These are phyloP conservation scores for Sebastolobus alascanus DNA, from an alignment of 2,797 vertebrate genomes.

Conservation along the genomic window DNA sequence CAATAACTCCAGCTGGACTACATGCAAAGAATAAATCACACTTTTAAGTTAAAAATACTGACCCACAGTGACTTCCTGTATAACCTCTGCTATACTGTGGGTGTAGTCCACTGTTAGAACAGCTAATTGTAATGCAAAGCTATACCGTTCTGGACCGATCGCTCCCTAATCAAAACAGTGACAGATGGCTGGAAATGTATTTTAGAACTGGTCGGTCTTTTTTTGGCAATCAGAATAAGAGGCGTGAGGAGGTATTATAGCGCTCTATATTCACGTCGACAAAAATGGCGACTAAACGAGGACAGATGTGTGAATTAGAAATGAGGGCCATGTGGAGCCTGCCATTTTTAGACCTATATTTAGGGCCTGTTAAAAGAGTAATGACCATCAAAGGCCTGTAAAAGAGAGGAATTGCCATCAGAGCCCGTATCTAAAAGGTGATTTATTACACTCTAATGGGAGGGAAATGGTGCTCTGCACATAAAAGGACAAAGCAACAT, in stretches of 20 bases:
- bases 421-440: slow-evolving; percentile 83
- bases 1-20: slow-evolving; percentile 15
- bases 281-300: slow-evolving; percentile 82
- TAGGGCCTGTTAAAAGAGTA: slow-evolving; percentile 88
- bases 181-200: slow-evolving; percentile 67
- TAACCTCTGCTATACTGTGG: neutral
- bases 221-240: slow-evolving; percentile 51
- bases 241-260: slow-evolving; percentile 56
- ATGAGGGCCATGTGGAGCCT: slow-evolving; percentile 85
- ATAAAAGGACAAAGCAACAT: slow-evolving; percentile 78
- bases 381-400: slow-evolving; percentile 86
- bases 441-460: slow-evolving; percentile 85
- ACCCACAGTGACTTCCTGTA: neutral
- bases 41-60: slow-evolving; percentile 12
- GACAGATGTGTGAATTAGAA: slow-evolving; percentile 89
- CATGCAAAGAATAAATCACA: slow-evolving; percentile 15
- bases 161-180: slow-evolving; percentile 60
- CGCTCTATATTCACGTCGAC: slow-evolving; percentile 68
- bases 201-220: slow-evolving; percentile 56
- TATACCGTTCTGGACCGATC: slow-evolving; percentile 15
- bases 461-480: slow-evolving; percentile 80
- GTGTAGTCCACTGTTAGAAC: neutral
- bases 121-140: slow-evolving; percentile 46
- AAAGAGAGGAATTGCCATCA: slow-evolving; percentile 84
- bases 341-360: slow-evolving; percentile 86